Evolutionary conservation across 2,113 vertebrate genomes (phyloP).

Genomic region (Nyctibius bracteatus): DNA sequence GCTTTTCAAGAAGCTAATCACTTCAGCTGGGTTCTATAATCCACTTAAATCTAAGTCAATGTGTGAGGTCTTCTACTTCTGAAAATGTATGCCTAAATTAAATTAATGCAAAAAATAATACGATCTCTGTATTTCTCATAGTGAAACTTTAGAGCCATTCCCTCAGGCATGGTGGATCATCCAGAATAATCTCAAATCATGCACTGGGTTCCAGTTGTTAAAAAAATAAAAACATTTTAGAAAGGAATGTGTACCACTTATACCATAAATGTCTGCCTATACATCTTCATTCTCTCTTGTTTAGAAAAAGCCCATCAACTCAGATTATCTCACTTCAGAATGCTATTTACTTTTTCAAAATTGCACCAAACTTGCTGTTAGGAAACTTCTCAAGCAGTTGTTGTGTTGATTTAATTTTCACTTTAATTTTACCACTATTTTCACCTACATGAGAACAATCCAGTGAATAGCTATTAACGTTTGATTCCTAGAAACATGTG

Average conservation of each 20-base stretch:
- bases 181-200: not conserved
- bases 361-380: not conserved
- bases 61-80: not conserved
- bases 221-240: not conserved
- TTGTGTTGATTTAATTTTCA: not conserved
- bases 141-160: not conserved
- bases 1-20: not conserved
- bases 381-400: not conserved
- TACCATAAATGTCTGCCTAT: not conserved
- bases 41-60: not conserved
- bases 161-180: not conserved
- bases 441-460: not conserved
- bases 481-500: not conserved
- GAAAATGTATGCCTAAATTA: not conserved
- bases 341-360: not conserved
- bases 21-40: not conserved
- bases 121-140: not conserved
- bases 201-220: not conserved
- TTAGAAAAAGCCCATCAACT: conserved; percentile 11
- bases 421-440: not conserved
- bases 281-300: not conserved
- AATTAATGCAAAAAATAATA: not conserved
- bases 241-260: not conserved
- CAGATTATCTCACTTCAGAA: conserved; percentile 2
- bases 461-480: not conserved